Evolutionary conservation across 2,888 invertebrate genomes (phyloP).

Genomic region (Lasioglossum pauxillum): DNA sequence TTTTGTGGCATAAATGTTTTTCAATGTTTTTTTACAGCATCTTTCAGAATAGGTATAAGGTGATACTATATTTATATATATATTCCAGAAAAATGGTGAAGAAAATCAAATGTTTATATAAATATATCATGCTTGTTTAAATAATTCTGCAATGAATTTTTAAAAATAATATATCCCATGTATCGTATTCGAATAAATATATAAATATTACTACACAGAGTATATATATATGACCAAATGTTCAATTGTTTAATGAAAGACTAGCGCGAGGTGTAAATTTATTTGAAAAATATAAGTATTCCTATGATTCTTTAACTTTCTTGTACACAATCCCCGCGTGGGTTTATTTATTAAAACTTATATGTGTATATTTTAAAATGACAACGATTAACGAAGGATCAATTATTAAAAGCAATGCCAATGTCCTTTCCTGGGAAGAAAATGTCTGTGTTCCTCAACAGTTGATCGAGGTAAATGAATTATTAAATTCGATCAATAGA

Average conservation of each 20-base stretch:
- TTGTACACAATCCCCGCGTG: background rate
- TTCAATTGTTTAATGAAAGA: conserved; percentile 55
- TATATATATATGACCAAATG: conserved; percentile 29
- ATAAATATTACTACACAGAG: conserved; percentile 18
- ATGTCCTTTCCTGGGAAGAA: conserved; percentile 4
- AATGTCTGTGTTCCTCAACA: conserved; percentile 45
- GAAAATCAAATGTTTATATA: background rate
- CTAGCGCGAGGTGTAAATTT: conserved; percentile 32
- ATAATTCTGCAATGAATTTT: background rate
- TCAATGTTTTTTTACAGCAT: background rate
- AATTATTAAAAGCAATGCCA: background rate
- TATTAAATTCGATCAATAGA: conserved; percentile 71
- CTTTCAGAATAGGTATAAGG: background rate
- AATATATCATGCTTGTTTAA: background rate
- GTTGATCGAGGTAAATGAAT: conserved; percentile 68
- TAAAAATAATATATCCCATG: background rate
- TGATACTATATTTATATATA: background rate
- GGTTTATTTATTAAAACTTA: conserved; percentile 14
- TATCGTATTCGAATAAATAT: background rate
- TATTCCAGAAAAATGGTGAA: background rate
- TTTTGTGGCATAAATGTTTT: background rate
- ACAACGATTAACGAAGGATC: conserved; percentile 29
- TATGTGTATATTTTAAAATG: conserved; percentile 30
- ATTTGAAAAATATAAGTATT: conserved; percentile 22
- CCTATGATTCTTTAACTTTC: conserved; percentile 11